These are phyloP conservation scores for Pimephales promelas DNA, from an alignment of 2,113 vertebrate genomes.

Conservation along the genomic window DNA sequence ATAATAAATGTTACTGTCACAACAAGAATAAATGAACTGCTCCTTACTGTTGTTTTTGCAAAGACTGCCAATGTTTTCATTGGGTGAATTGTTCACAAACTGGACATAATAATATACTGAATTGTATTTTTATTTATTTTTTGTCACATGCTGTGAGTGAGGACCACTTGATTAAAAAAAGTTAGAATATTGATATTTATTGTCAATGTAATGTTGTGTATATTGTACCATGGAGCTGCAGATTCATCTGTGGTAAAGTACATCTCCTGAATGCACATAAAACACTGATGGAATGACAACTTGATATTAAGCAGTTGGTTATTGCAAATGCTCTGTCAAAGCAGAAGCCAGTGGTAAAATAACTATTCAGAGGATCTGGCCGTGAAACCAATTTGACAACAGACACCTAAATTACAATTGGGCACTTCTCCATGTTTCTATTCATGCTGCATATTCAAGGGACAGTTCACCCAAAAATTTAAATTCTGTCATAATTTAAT, in stretches of 20 bases:
- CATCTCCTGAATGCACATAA: not conserved
- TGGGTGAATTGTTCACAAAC: not conserved
- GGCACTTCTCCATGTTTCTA: conserved; percentile 20
- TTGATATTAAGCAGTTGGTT: not conserved
- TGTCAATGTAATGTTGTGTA: not conserved
- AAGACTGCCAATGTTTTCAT: not conserved
- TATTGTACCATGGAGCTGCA: not conserved
- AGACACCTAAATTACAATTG: conserved; percentile 2
- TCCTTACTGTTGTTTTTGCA: not conserved
- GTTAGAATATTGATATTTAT: not conserved
- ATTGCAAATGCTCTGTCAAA: not conserved
- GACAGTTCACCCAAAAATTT: no score
- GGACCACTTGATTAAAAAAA: not conserved
- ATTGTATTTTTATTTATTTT: no score
- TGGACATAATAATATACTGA: not conserved
- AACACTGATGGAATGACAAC: not conserved
- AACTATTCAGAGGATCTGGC: conserved; percentile 6
- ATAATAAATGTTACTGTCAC: no score
- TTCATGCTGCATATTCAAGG: conserved; percentile 25
- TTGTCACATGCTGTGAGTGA: not conserved
- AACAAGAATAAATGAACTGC: not conserved
- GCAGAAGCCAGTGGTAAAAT: not conserved
- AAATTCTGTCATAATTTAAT: no score
- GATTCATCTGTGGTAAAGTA: not conserved
- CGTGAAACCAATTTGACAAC: conserved; percentile 49